Percentiles rank a stretch among this genome's conserved stretches.
These are phyloP conservation scores for Eutrigla gurnardus DNA, from an alignment of 2,797 vertebrate genomes.

Conservation along the genomic window DNA sequence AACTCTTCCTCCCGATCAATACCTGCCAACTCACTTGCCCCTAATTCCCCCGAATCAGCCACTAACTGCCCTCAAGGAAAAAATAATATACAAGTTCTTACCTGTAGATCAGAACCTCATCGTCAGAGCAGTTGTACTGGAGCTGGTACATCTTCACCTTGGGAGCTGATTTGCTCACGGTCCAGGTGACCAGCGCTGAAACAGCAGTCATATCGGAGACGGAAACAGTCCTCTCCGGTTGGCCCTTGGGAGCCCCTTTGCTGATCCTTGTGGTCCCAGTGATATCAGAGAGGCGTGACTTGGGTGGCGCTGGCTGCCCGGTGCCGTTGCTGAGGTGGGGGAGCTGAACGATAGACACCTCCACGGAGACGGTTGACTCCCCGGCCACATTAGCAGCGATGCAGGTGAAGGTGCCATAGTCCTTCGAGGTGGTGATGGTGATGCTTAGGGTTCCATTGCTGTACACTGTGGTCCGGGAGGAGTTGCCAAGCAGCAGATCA, in stretches of 20 bases:
- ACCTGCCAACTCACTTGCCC: background rate
- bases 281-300: slow-evolving; percentile 93
- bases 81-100: slow-evolving; percentile 66
- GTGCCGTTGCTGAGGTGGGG: slow-evolving; percentile 93
- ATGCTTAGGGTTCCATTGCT: slow-evolving; percentile 94
- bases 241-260: slow-evolving; percentile 84
- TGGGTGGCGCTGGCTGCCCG: slow-evolving; percentile 83
- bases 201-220: slow-evolving; percentile 92
- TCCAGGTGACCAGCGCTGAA: slow-evolving; percentile 93
- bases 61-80: background rate
- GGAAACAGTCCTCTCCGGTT: slow-evolving; percentile 87
- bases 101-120: slow-evolving; percentile 97
- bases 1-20: background rate
- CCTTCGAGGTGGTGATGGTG: slow-evolving; percentile 92
- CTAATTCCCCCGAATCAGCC: background rate
- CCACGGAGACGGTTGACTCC: slow-evolving; percentile 91
- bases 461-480: slow-evolving; percentile 88
- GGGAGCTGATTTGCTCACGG: slow-evolving; percentile 90
- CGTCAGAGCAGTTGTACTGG: slow-evolving; percentile 96
- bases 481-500: slow-evolving; percentile 89
- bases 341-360: slow-evolving; percentile 92
- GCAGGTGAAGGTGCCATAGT: slow-evolving; percentile 94
- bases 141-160: slow-evolving; percentile 97
- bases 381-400: slow-evolving; percentile 94
- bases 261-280: slow-evolving; percentile 89